Evolutionary conservation across 2,888 invertebrate species (phyloP).

Genomic region (Drosophila sordidapex): DNA sequence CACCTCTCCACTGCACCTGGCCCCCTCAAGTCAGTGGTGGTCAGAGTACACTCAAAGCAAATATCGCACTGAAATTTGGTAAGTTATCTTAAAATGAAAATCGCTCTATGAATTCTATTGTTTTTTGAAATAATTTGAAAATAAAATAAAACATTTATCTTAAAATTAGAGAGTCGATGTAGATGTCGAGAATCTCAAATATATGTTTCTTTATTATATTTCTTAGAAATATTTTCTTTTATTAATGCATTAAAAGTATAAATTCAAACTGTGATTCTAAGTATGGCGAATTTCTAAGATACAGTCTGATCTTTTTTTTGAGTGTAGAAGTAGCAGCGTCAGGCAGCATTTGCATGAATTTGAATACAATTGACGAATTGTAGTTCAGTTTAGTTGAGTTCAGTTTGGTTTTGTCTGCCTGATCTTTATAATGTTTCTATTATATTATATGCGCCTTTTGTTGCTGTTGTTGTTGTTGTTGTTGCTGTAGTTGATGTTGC

Average conservation of each 20-base stretch:
- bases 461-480: conserved; percentile 9
- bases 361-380: conserved; percentile 80
- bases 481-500: conserved; percentile 7
- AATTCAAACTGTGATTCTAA: neutral
- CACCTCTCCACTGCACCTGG: neutral
- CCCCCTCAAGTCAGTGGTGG: neutral
- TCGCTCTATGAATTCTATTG: neutral
- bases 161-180: neutral
- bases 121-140: neutral
- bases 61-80: neutral
- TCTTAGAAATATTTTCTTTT: neutral
- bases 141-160: neutral
- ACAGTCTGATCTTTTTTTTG: conserved; percentile 14
- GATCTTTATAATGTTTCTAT: conserved; percentile 75
- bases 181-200: neutral
- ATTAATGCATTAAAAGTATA: neutral
- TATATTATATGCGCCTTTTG: conserved; percentile 57
- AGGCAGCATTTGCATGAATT: conserved; percentile 74
- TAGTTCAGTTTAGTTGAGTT: conserved; percentile 50
- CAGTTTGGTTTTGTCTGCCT: conserved; percentile 51
- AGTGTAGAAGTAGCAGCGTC: neutral
- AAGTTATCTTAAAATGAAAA: neutral
- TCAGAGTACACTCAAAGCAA: neutral
- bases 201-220: neutral
- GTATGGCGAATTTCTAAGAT: neutral